Evolutionary conservation across 2,113 vertebrate genomes (phyloP).

Genomic region (Chaetops frenatus): DNA sequence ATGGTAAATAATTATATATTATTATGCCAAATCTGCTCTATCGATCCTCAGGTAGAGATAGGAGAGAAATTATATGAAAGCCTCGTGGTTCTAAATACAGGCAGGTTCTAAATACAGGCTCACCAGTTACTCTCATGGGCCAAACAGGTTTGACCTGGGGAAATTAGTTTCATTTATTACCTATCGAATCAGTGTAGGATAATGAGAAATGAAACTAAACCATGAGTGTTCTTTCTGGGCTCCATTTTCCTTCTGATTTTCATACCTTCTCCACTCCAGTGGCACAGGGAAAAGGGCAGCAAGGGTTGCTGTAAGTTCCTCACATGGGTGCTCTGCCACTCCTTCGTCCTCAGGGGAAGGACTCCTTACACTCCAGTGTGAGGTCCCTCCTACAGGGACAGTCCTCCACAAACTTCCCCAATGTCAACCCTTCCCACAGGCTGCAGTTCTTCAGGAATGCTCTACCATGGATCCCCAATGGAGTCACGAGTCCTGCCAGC

Average conservation of each 20-base stretch:
- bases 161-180: background rate
- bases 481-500: too few relatives aligned
- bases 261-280: background rate
- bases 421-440: background rate
- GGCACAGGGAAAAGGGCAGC: too few relatives aligned
- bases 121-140: background rate
- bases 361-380: background rate
- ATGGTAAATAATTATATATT: background rate
- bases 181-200: background rate
- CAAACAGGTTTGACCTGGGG: background rate
- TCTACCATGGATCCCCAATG: accelerated
- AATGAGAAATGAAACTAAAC: background rate
- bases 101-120: too few relatives aligned
- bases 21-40: background rate
- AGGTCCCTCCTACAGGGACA: background rate
- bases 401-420: background rate
- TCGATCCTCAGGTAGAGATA: too few relatives aligned
- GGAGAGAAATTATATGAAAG: background rate
- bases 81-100: background rate
- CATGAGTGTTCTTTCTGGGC: background rate
- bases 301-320: too few relatives aligned
- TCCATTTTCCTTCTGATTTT: background rate
- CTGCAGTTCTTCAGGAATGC: background rate
- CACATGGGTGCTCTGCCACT: background rate
- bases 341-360: background rate